phyloP scores from a whole-genome alignment of 2,888 invertebrate species.

The Volucella inanis region DNA sequence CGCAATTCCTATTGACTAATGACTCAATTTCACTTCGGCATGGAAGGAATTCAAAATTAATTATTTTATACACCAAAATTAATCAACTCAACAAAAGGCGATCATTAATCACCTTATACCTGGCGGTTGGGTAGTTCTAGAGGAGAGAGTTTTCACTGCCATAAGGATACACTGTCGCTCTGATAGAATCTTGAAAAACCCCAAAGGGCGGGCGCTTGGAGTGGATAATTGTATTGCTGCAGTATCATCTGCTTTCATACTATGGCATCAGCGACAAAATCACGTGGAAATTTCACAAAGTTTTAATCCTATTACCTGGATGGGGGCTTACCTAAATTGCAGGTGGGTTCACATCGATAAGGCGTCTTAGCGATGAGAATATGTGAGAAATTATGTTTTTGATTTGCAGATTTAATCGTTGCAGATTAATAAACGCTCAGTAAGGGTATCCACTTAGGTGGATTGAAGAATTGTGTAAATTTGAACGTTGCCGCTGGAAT shows the following conservation, averaged over 20 bases:
- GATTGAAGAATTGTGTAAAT: constrained; percentile 44
- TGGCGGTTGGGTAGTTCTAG: constrained; percentile 39
- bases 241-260: constrained; percentile 25
- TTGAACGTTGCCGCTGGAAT: constrained; percentile 13
- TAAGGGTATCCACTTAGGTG: constrained; percentile 7
- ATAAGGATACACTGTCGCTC: constrained; percentile 5
- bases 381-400: constrained; percentile 70
- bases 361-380: constrained; percentile 29
- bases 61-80: constrained; percentile 75
- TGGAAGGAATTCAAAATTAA: constrained; percentile 73
- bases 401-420: constrained; percentile 67
- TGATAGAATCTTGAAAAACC: constrained; percentile 42
- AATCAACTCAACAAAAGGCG: constrained; percentile 71
- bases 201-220: constrained; percentile 1
- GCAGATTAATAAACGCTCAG: constrained; percentile 37
- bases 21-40: constrained; percentile 73
- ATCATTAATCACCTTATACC: constrained; percentile 70
- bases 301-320: constrained; percentile 58
- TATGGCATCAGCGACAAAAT: constrained; percentile 47
- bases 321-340: constrained; percentile 52
- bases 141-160: constrained; percentile 11
- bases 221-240: constrained; percentile 61
- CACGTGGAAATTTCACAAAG: constrained; percentile 68
- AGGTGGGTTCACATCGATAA: constrained; percentile 58
- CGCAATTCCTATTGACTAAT: constrained; percentile 73